Conservation (phyloP, 1,140 invertebrate genomes). For the Parasteatoda tepidariorum region DNA sequence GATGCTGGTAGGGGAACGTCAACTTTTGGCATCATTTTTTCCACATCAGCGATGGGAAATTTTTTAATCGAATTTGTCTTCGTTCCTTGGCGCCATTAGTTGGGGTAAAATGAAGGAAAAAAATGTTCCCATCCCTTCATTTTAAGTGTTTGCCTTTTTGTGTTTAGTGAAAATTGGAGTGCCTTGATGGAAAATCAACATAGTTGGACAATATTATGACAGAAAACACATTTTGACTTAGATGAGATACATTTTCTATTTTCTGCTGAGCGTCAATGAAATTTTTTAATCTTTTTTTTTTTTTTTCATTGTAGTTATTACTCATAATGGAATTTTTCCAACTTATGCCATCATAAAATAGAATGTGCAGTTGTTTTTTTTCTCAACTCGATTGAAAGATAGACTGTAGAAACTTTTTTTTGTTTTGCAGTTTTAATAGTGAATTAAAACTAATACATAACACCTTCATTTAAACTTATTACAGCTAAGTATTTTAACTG, state of each 20-base stretch:
- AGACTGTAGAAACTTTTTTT: no score
- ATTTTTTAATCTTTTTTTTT: no score
- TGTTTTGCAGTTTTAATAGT: no score
- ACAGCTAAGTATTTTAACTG: no score
- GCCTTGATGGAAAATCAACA: neutral
- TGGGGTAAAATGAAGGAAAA: neutral
- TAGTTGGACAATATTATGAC: neutral
- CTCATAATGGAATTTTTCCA: no score
- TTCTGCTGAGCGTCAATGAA: no score
- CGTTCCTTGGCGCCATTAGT: constrained; percentile 28
- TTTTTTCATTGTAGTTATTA: no score
- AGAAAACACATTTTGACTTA: neutral
- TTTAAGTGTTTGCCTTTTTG: neutral
- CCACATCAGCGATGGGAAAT: constrained; percentile 1
- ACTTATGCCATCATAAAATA: no score
- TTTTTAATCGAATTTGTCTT: constrained; percentile 60
- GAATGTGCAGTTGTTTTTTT: no score
- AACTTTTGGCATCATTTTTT: constrained; percentile 1
- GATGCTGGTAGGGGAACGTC: neutral
- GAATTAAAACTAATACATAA: no score
- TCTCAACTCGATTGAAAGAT: no score
- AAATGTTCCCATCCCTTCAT: neutral
- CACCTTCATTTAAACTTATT: no score
- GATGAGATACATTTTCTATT: neutral
- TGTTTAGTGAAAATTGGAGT: neutral